A percentile compares a stretch with the other conserved stretches of the same genome.
phyloP scores from a whole-genome alignment of 2,797 vertebrate genomes.

The Ctenopoma multispine region DNA sequence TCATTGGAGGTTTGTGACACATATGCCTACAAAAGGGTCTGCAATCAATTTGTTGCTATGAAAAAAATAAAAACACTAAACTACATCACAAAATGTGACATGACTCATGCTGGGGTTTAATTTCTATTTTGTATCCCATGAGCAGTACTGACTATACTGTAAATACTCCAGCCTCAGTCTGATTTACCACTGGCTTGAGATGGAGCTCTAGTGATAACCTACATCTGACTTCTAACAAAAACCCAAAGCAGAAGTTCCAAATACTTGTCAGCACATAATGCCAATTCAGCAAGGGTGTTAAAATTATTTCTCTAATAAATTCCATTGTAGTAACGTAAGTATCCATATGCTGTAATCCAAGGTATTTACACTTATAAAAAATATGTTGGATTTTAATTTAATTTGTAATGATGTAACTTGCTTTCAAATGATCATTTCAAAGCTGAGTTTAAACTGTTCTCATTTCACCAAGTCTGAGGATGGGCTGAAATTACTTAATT shows the following conservation, averaged over 20 bases:
- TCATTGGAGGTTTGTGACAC: neutral
- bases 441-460: neutral
- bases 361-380: neutral
- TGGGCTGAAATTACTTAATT: too few relatives aligned
- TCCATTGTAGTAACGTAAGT: neutral
- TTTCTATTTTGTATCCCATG: slow-evolving; percentile 5
- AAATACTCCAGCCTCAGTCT: neutral
- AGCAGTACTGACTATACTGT: neutral
- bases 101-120: slow-evolving; percentile 20
- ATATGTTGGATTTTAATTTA: neutral
- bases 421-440: neutral
- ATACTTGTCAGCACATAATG: slow-evolving; percentile 9
- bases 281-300: neutral
- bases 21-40: neutral
- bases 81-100: slow-evolving; percentile 19
- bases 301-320: neutral
- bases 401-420: neutral
- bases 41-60: slow-evolving; percentile 6
- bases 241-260: neutral
- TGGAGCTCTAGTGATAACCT: neutral
- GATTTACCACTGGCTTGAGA: neutral
- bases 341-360: neutral
- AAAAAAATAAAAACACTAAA: neutral
- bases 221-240: neutral
- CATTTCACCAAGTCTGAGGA: neutral